Conservation (phyloP, 2,888 invertebrate genomes). For the Syritta pipiens region DNA sequence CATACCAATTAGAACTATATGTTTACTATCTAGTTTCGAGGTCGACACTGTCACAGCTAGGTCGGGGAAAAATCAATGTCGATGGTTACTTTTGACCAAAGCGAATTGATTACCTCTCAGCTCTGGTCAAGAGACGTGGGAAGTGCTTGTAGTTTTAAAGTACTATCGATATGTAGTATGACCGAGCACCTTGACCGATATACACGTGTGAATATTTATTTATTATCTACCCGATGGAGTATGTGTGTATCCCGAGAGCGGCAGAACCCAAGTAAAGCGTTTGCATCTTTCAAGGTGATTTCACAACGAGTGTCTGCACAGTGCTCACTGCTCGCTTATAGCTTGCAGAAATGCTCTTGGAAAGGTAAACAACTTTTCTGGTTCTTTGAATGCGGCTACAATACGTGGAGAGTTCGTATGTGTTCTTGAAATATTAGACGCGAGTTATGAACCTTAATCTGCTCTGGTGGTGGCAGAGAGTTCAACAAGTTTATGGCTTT, state of each 20-base stretch:
- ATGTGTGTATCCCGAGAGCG: neutral
- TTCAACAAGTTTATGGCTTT: conserved; percentile 13
- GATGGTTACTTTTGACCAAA: conserved; percentile 48
- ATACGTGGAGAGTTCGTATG: conserved; percentile 20
- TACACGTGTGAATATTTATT: conserved; percentile 52
- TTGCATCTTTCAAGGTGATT: conserved; percentile 61
- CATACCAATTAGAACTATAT: conserved; percentile 56
- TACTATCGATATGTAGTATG: conserved; percentile 10
- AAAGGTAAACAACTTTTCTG: conserved; percentile 63
- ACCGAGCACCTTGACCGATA: conserved; percentile 68
- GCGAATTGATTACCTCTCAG: neutral
- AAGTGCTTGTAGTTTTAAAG: conserved; percentile 49
- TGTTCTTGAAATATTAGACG: conserved; percentile 46
- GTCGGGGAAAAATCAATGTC: conserved; percentile 65
- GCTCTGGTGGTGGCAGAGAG: neutral
- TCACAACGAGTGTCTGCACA: conserved; percentile 39
- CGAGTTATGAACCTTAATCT: neutral
- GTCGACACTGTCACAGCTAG: conserved; percentile 19
- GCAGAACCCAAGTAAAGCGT: conserved; percentile 42
- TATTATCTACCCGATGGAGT: no score
- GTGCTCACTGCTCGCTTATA: neutral
- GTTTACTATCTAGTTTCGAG: conserved; percentile 11
- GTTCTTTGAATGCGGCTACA: conserved; percentile 35
- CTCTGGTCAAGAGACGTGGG: conserved; percentile 47
- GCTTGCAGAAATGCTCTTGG: conserved; percentile 46